phyloP scores from a whole-genome alignment of 2,113 vertebrate species.

The Lophura nycthemera region DNA sequence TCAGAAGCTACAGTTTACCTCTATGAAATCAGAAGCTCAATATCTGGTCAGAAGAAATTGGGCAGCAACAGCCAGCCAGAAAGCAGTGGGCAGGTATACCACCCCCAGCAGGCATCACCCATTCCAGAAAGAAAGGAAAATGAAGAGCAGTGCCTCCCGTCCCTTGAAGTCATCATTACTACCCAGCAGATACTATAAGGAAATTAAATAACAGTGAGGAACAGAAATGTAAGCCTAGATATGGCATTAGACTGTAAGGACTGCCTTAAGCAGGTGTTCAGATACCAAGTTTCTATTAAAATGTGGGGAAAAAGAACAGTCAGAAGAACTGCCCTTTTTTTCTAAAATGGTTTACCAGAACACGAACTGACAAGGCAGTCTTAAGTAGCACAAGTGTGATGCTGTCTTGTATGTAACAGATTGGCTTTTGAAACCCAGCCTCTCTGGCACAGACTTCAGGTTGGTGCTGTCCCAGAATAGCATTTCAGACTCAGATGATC shows the following conservation, averaged over 20 bases:
- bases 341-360: background rate
- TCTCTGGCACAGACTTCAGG: background rate
- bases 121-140: background rate
- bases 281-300: background rate
- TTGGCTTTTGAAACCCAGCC: background rate
- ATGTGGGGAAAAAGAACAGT: background rate
- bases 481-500: background rate
- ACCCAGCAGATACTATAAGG: background rate
- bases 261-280: background rate
- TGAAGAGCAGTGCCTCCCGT: background rate
- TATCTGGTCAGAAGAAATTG: rapidly evolving
- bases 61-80: background rate
- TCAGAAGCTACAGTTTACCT: background rate
- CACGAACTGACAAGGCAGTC: background rate
- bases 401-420: too few species aligned
- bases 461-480: background rate
- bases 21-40: background rate
- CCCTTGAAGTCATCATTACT: background rate
- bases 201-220: background rate
- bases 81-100: background rate
- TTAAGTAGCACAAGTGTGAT: background rate
- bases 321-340: background rate
- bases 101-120: rapidly evolving
- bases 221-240: background rate
- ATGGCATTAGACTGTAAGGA: rapidly evolving